Conservation (phyloP, 2,888 invertebrate species). For the Philaethria dido region DNA sequence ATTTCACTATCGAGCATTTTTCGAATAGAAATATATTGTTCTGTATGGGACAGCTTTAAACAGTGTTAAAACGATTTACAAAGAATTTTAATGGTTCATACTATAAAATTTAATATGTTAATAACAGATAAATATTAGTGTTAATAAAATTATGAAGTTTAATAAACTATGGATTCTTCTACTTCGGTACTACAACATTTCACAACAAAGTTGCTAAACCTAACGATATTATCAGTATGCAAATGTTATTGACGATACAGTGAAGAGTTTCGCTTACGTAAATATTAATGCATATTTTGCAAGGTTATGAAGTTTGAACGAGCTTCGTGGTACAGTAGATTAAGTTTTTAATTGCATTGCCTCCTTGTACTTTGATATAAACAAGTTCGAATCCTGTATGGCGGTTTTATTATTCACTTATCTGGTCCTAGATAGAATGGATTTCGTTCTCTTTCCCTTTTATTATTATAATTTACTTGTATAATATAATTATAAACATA, state of each 20-base stretch:
- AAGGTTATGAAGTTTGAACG: constrained; percentile 4
- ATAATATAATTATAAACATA: not conserved
- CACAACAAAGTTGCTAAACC: constrained; percentile 19
- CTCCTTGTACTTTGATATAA: not conserved
- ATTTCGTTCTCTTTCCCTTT: not conserved
- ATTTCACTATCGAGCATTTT: too few species aligned
- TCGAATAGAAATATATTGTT: too few species aligned
- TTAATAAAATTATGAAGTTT: constrained; percentile 5
- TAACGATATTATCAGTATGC: constrained; percentile 21
- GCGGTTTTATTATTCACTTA: not conserved
- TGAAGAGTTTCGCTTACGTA: constrained; percentile 20
- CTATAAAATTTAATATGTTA: constrained; percentile 5
- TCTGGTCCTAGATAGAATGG: not conserved
- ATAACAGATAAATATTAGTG: constrained; percentile 9
- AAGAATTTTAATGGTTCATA: not conserved
- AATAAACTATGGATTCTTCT: constrained; percentile 12
- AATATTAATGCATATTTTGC: constrained; percentile 13
- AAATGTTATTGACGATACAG: constrained; percentile 23
- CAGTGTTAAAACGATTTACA: not conserved
- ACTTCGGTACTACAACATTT: constrained; percentile 13
- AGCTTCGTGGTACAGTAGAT: not conserved
- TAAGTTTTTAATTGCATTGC: not conserved
- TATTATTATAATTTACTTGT: too few species aligned
- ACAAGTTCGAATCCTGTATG: not conserved
- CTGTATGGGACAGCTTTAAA: not conserved